Evolutionary conservation across 2,888 invertebrate genomes (phyloP), one percentile per base, ranked within the genome.

Genomic region (Eumacrocentrus americanus): DNA sequence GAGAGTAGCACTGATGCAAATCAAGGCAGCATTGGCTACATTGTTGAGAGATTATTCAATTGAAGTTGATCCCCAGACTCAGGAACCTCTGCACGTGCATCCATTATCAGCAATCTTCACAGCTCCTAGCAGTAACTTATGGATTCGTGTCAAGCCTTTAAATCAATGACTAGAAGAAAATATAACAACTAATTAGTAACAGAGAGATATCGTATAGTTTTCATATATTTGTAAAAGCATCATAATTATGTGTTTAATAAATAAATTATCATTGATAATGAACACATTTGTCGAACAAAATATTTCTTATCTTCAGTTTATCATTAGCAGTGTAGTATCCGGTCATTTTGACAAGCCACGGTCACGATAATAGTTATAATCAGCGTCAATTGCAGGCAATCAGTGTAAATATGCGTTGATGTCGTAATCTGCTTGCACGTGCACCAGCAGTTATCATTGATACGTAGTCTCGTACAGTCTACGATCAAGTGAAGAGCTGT

Each of bases 1-100:
- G 67, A 64, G 70, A 53, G 58, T 78, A 60, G 76, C 66, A 0
- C 9, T 66, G 29, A 11, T 74, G 35, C 63, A 70, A 38, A 64
- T 69, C 2, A 76, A 76, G 53, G 60, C 65, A 1, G 65, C 61
- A 2, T n/a, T 71, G 4, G 65, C 61, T 2, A 61, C 62, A 0
- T 5, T 76, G 1, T 0, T 77, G 0, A 58, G 1, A 0, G 62
- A 67, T 1, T 76, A 68, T 22, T 66, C 56, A 0, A 0, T 77
- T 1, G 70, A 70, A 53, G 4, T 68, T 0, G 73, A 73, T 0
- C 42, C 70, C 0, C 72, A 64, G 40, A 75, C 68, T 0, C 34
- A 61, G 23, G 5, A 61, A 3, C 76, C 76, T 0, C 14, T 76
- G 1, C 53, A 62, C 18, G 29, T 57, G 1, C 47, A 50, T 48